These are phyloP conservation scores for Eilema sororculum DNA, from an alignment of 2,888 invertebrate species.

Conservation along the genomic window DNA sequence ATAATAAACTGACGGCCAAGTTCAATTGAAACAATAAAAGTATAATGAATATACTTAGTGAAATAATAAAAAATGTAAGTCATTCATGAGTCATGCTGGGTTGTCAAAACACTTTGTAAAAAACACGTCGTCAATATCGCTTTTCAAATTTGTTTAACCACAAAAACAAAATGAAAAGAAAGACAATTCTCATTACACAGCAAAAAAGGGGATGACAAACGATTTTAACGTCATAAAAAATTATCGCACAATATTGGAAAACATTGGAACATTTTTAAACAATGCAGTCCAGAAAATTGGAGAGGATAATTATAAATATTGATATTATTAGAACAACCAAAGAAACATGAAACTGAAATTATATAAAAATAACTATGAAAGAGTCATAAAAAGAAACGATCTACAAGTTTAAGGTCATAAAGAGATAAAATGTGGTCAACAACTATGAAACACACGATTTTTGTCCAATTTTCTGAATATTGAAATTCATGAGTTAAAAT, in stretches of 20 bases:
- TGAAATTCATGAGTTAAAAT: not conserved
- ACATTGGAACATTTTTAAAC: constrained; percentile 18
- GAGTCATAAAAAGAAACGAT: not conserved
- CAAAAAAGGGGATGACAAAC: constrained; percentile 2
- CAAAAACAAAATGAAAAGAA: constrained; percentile 7
- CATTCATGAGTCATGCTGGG: not conserved
- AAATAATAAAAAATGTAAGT: not conserved
- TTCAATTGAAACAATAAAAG: not conserved
- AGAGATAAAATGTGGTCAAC: not conserved
- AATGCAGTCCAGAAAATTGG: constrained; percentile 16
- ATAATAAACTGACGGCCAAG: not conserved
- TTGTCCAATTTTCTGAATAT: not conserved
- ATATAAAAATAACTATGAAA: not conserved
- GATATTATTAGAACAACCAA: constrained; percentile 4
- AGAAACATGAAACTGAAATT: constrained; percentile 23
- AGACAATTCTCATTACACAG: not conserved
- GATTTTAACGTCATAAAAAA: constrained; percentile 6
- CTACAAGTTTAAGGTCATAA: not conserved
- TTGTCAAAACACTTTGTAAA: not conserved
- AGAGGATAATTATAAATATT: not conserved
- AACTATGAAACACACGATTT: not conserved
- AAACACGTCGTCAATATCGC: constrained; percentile 1
- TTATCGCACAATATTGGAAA: constrained; percentile 14
- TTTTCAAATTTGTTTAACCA: constrained; percentile 4
- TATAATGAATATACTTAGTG: no score